A percentile compares a stretch with the other conserved stretches of the same genome.
Evolutionary conservation across 2,888 invertebrate species (phyloP).

Genomic region (Rhingia campestris): DNA sequence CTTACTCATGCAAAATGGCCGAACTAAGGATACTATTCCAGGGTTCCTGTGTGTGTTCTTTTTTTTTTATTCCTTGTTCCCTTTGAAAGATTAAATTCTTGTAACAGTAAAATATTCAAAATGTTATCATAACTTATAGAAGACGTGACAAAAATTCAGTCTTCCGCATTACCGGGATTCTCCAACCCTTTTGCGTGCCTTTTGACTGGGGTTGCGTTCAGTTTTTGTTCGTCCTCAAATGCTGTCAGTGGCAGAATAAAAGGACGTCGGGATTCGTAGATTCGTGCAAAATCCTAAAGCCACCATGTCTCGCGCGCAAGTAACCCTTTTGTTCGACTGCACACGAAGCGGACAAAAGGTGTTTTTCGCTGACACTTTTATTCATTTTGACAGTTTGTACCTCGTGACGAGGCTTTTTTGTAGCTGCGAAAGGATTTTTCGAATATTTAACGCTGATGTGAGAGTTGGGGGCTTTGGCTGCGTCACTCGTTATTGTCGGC

Average conservation of each 20-base stretch:
- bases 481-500: slow-evolving; percentile 41
- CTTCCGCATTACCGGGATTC: slow-evolving; percentile 64
- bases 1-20: slow-evolving; percentile 50
- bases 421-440: slow-evolving; percentile 7
- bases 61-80: slow-evolving; percentile 3
- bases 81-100: slow-evolving; percentile 63
- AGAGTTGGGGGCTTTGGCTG: slow-evolving; percentile 32
- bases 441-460: slow-evolving; percentile 45
- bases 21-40: slow-evolving; percentile 12
- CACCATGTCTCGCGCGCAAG: slow-evolving; percentile 52
- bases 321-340: slow-evolving; percentile 50
- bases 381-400: slow-evolving; percentile 72
- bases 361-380: slow-evolving; percentile 70
- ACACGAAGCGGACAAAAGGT: slow-evolving; percentile 46
- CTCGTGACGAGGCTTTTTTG: slow-evolving; percentile 47
- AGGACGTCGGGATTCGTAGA: background rate
- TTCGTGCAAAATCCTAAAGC: slow-evolving; percentile 52
- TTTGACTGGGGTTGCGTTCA: slow-evolving; percentile 34
- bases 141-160: slow-evolving; percentile 73
- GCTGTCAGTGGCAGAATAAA: background rate
- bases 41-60: background rate
- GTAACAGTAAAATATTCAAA: slow-evolving; percentile 71
- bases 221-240: slow-evolving; percentile 11
- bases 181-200: slow-evolving; percentile 57
- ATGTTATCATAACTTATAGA: slow-evolving; percentile 72